Evolutionary conservation across 2,797 vertebrate genomes (phyloP).

Genomic region (Bufotes viridis): DNA sequence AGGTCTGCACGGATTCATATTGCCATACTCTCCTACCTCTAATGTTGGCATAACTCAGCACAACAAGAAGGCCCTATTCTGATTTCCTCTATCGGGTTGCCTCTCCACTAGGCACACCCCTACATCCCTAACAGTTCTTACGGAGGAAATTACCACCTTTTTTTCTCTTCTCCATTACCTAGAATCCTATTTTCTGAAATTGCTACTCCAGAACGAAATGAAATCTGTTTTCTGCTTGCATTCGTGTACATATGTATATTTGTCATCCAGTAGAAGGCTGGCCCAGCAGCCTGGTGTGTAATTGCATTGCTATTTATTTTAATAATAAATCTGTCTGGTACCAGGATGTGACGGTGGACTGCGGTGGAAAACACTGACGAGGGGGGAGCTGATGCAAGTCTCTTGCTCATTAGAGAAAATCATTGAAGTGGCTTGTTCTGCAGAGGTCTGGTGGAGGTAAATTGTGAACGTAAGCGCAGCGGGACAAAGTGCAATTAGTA

Average conservation of each 20-base stretch:
- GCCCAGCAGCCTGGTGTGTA: not conserved
- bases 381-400: slow-evolving; percentile 3
- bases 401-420: slow-evolving; percentile 47
- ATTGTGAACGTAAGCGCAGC: slow-evolving; percentile 38
- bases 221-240: not conserved
- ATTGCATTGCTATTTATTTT: slow-evolving; percentile 23
- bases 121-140: not conserved
- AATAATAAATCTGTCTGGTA: slow-evolving; percentile 41
- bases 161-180: not conserved
- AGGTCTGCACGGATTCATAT: too few relatives aligned
- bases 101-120: too few relatives aligned
- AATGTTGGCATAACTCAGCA: too few relatives aligned
- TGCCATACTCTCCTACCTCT: too few relatives aligned
- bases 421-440: slow-evolving; percentile 39
- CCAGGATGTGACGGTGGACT: not conserved
- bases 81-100: too few relatives aligned
- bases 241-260: not conserved
- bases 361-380: not conserved
- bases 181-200: not conserved
- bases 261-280: not conserved
- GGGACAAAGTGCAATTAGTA: slow-evolving; percentile 35
- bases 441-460: slow-evolving; percentile 41
- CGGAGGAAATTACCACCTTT: not conserved
- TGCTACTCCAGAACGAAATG: not conserved
- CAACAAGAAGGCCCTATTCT: too few relatives aligned